Percentiles rank a stretch among this genome's conserved stretches.
Conservation (phyloP, 2,113 vertebrate genomes). For the Boulengeromyrus knoepffleri region DNA sequence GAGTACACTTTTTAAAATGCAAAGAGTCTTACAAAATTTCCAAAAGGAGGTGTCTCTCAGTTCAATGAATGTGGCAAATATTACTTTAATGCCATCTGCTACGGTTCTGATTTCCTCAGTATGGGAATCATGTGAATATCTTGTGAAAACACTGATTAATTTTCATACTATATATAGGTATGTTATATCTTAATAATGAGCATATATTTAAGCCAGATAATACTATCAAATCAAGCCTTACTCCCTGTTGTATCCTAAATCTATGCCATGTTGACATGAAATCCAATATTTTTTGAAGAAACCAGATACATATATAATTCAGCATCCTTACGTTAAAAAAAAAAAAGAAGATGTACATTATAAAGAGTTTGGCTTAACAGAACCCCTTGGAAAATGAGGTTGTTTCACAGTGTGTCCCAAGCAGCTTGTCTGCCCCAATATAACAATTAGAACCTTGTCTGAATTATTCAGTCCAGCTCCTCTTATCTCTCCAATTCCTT, state of each 20-base stretch:
- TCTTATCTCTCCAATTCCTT: constrained; percentile 41
- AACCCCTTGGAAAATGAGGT: background rate
- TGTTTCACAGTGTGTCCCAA: constrained; percentile 31
- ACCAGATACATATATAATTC: background rate
- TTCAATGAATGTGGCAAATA: background rate
- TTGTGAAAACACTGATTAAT: background rate
- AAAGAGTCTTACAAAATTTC: background rate
- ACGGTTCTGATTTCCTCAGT: background rate
- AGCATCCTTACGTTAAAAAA: background rate
- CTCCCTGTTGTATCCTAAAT: background rate
- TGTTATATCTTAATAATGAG: background rate
- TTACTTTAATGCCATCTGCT: background rate
- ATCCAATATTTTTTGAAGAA: background rate
- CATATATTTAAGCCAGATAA: background rate
- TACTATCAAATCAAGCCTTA: background rate
- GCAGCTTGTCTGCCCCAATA: constrained; percentile 35
- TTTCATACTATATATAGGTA: background rate
- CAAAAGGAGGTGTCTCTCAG: background rate
- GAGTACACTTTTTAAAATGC: background rate
- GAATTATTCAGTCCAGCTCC: constrained; percentile 51
- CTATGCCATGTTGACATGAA: background rate
- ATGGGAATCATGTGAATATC: background rate
- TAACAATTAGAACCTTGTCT: constrained; percentile 36
- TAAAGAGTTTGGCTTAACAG: background rate
- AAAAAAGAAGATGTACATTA: background rate